A percentile compares a stretch with the other conserved stretches of the same genome.
Evolutionary conservation across 2,888 invertebrate species (phyloP).

Genomic region (Cordilura impudica): DNA sequence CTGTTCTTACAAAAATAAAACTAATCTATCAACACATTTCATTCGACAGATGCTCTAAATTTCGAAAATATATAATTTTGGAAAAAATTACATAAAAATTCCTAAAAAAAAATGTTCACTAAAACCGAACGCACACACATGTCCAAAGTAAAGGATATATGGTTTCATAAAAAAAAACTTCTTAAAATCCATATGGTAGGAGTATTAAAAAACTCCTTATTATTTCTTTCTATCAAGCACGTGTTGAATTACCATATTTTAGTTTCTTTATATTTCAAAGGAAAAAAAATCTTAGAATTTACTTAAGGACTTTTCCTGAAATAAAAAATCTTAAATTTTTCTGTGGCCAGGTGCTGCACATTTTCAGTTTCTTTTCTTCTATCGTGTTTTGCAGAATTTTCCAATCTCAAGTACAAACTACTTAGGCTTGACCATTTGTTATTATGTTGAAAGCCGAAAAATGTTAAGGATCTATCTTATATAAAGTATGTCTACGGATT

Average conservation of each 20-base stretch:
- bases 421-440: slow-evolving; percentile 28
- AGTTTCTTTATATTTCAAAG: neutral
- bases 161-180: slow-evolving; percentile 24
- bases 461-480: neutral
- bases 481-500: slow-evolving; percentile 5
- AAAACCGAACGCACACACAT: slow-evolving; percentile 13
- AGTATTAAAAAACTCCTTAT: slow-evolving; percentile 7
- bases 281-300: slow-evolving; percentile 3
- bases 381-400: slow-evolving; percentile 7
- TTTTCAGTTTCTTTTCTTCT: neutral
- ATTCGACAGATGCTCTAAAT: neutral
- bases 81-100: slow-evolving; percentile 1
- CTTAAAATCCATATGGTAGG: slow-evolving; percentile 43
- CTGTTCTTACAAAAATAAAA: neutral
- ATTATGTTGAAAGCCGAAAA: neutral
- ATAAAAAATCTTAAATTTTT: slow-evolving; percentile 19
- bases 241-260: slow-evolving; percentile 46
- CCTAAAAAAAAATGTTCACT: slow-evolving; percentile 25
- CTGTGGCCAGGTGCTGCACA: slow-evolving; percentile 53
- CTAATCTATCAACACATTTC: neutral
- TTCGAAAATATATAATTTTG: neutral
- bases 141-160: neutral
- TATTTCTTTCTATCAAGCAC: slow-evolving; percentile 28
- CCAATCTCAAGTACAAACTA: slow-evolving; percentile 11
- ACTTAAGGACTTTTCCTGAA: slow-evolving; percentile 20